Conservation (phyloP, 2,797 vertebrate species). For the Pterois miles region DNA sequence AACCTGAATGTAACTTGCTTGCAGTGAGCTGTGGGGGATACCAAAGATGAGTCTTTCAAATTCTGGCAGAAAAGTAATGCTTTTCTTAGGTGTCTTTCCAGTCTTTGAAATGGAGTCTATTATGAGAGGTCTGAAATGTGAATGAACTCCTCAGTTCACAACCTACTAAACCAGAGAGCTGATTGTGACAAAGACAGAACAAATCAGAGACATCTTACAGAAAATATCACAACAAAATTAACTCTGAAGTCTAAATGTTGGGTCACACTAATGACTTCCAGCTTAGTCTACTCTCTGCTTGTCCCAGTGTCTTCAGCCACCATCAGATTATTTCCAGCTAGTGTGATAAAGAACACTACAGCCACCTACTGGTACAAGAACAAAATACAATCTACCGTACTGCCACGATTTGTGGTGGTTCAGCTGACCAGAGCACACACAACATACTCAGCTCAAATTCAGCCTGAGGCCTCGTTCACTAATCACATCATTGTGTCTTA, state of each 20-base stretch:
- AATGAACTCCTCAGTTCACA: neutral
- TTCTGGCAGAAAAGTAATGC: neutral
- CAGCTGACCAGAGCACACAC: neutral
- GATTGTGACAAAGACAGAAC: neutral
- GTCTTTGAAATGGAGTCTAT: neutral
- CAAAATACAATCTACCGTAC: neutral
- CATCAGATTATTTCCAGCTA: neutral
- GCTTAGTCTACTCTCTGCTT: neutral
- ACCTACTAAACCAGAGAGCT: neutral
- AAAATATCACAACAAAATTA: neutral
- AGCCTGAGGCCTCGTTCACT: neutral
- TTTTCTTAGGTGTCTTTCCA: neutral
- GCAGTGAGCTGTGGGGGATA: neutral
- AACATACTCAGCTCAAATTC: neutral
- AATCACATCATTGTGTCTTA: neutral
- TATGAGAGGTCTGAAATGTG: neutral
- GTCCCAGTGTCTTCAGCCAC: neutral
- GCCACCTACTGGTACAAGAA: constrained; percentile 83
- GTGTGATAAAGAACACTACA: constrained; percentile 73
- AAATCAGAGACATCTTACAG: neutral
- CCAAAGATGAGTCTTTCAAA: neutral
- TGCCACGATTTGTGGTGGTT: neutral
- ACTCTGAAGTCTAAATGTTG: neutral
- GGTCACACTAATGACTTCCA: neutral
- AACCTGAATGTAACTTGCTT: neutral